Evolutionary conservation across 2,888 invertebrate species (phyloP).

Genomic region (Litoditis marina): DNA sequence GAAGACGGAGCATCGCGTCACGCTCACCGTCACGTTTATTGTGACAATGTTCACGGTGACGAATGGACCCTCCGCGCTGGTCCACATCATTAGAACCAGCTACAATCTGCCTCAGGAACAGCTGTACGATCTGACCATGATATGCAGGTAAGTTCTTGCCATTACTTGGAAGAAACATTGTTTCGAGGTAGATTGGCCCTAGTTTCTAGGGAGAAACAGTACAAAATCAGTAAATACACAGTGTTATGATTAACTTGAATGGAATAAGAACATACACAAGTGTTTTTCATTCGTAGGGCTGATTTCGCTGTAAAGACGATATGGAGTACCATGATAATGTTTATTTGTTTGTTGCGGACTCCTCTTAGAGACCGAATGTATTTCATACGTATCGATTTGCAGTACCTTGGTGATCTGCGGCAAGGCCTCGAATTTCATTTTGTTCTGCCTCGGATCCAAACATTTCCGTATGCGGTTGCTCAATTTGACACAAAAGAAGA

Average conservation of each 20-base stretch:
- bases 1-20: slow-evolving; percentile 59
- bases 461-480: slow-evolving; percentile 57
- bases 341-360: too few species aligned
- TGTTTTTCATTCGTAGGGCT: too few species aligned
- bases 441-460: slow-evolving; percentile 60
- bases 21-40: slow-evolving; percentile 58
- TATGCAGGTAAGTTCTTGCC: slow-evolving; percentile 44
- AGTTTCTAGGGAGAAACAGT: too few species aligned
- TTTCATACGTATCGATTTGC: too few species aligned
- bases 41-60: slow-evolving; percentile 60
- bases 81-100: slow-evolving; percentile 36
- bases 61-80: slow-evolving; percentile 58
- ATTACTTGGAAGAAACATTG: too few species aligned
- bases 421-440: slow-evolving; percentile 59
- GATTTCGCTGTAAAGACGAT: too few species aligned
- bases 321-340: too few species aligned
- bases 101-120: slow-evolving; percentile 20
- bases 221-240: not conserved
- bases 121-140: slow-evolving; percentile 45
- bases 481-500: slow-evolving; percentile 52
- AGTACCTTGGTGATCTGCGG: slow-evolving; percentile 58
- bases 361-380: too few species aligned
- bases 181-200: too few species aligned
- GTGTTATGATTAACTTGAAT: not conserved
- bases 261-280: too few species aligned